These are phyloP conservation scores for Psammodynastes pulverulentus DNA, from an alignment of 2,113 vertebrate genomes.

Conservation along the genomic window DNA sequence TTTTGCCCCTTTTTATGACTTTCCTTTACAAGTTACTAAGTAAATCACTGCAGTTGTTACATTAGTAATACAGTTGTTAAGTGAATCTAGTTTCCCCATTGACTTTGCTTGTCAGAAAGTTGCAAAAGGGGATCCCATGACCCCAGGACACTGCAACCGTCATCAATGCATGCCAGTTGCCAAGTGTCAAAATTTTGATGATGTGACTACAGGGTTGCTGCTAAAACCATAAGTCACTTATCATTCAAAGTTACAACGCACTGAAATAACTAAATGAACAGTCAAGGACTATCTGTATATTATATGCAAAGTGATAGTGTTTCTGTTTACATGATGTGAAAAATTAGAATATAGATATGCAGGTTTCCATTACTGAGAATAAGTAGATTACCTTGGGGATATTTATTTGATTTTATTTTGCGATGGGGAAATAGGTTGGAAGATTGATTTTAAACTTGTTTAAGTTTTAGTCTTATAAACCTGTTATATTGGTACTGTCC, in stretches of 20 bases:
- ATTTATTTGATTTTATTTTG: background rate
- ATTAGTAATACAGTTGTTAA: background rate
- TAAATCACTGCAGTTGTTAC: background rate
- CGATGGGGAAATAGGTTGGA: background rate
- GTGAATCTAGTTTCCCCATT: background rate
- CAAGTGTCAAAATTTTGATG: background rate
- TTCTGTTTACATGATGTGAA: background rate
- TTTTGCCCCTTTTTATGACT: background rate
- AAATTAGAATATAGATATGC: background rate
- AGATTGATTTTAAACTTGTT: background rate
- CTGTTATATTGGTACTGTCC: background rate
- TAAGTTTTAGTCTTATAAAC: background rate
- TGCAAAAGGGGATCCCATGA: background rate
- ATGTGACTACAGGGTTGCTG: background rate
- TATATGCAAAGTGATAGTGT: background rate
- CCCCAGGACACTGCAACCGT: background rate
- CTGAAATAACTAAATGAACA: background rate
- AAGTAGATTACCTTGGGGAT: background rate
- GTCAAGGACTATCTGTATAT: background rate
- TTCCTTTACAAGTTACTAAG: background rate
- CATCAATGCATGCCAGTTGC: background rate
- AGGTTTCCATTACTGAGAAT: background rate
- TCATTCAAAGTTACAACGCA: too few relatives aligned
- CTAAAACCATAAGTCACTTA: background rate
- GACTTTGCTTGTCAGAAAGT: background rate